Conservation (phyloP, 2,888 invertebrate species). For the Ptychoptera albimana region DNA sequence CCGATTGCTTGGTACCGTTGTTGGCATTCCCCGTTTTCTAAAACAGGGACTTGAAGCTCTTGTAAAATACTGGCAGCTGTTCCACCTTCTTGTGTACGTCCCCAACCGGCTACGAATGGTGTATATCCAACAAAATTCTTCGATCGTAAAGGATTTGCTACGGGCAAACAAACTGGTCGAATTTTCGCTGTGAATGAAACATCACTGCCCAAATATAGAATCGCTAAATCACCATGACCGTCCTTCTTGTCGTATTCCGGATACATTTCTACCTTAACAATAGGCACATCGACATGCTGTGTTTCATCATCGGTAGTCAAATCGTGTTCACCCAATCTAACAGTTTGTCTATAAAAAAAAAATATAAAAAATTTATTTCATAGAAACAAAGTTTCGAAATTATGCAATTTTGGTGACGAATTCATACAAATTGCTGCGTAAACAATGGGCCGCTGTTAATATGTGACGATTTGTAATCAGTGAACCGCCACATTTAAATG, state of each 20-base stretch:
- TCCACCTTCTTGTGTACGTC: conserved; percentile 35
- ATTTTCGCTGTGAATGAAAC: conserved; percentile 45
- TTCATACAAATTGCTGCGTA: conserved; percentile 21
- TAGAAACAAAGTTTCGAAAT: conserved; percentile 1
- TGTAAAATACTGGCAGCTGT: conserved; percentile 45
- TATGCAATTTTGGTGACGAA: not conserved
- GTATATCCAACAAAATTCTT: conserved; percentile 37
- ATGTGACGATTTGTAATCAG: conserved; percentile 38
- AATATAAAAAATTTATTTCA: conserved; percentile 1
- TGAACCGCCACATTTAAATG: conserved; percentile 36
- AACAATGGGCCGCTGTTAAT: conserved; percentile 40
- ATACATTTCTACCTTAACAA: conserved; percentile 28
- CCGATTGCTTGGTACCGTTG: conserved; percentile 19
- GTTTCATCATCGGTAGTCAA: conserved; percentile 41
- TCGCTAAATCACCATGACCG: conserved; percentile 62
- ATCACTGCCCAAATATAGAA: conserved; percentile 44
- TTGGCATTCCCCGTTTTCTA: conserved; percentile 42
- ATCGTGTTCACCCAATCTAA: conserved; percentile 66
- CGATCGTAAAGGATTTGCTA: conserved; percentile 33
- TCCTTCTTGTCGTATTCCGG: conserved; percentile 20
- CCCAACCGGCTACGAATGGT: conserved; percentile 57
- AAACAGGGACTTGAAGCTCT: conserved; percentile 55
- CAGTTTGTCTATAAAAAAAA: conserved; percentile 36
- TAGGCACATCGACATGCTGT: conserved; percentile 39
- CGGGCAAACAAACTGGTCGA: conserved; percentile 61